Percentiles rank a stretch among this genome's conserved stretches.
phyloP scores from a whole-genome alignment of 2,113 vertebrate species.

The Bettongia penicillata region DNA sequence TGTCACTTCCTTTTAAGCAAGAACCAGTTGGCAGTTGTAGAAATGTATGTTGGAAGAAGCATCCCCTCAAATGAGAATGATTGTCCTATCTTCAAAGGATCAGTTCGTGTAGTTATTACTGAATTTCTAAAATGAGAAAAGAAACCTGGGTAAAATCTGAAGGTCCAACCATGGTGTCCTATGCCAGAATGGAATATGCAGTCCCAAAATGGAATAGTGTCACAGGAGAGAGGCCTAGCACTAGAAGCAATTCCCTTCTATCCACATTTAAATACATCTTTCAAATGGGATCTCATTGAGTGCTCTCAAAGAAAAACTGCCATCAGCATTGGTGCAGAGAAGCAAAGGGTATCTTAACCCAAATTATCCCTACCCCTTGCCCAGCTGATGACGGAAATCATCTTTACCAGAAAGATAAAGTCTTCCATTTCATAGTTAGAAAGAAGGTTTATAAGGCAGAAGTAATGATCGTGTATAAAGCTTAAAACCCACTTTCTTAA shows the following conservation, averaged over 20 bases:
- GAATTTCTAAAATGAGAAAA: not conserved
- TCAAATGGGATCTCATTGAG: not conserved
- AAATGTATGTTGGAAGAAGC: not conserved
- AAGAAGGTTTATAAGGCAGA: not conserved
- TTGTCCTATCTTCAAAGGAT: not conserved
- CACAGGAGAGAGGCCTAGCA: not conserved
- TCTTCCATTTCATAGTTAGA: not conserved
- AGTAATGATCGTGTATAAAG: not conserved
- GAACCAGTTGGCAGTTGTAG: not conserved
- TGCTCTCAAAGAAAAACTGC: not conserved
- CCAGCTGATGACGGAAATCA: not conserved
- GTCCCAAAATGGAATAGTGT: not conserved
- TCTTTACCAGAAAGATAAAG: not conserved
- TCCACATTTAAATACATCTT: not conserved
- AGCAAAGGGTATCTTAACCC: not conserved
- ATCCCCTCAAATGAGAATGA: not conserved
- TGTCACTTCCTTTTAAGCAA: not conserved
- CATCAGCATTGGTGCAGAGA: not conserved
- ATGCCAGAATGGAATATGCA: not conserved
- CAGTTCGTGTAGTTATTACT: not conserved
- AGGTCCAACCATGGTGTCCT: not conserved
- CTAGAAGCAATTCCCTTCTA: not conserved
- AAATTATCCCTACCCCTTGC: not conserved
- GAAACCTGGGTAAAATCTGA: not conserved
- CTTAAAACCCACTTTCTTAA: not conserved